A percentile compares a stretch with the other conserved stretches of the same genome.
phyloP scores from a whole-genome alignment of 1,140 invertebrate species.

The Leucophenga varia region DNA sequence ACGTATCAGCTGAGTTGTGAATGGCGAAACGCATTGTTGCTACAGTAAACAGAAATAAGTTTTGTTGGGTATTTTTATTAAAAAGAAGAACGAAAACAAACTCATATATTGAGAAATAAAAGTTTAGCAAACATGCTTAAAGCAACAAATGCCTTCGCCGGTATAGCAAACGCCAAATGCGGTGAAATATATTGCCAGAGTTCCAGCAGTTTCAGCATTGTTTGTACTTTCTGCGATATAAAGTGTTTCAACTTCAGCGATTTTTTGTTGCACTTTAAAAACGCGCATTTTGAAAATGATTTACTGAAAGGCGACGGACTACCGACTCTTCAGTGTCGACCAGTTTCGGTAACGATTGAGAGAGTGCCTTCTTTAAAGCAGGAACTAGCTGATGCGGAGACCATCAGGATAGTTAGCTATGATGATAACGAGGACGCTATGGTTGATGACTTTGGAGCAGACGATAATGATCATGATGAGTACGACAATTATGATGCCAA shows the following conservation, averaged over 20 bases:
- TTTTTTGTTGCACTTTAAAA: constrained; percentile 42
- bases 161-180: constrained; percentile 41
- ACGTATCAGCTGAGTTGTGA: no score
- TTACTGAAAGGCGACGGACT: constrained; percentile 33
- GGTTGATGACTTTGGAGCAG: background rate
- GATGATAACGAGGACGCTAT: constrained; percentile 17
- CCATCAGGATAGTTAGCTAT: background rate
- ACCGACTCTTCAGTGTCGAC: no score
- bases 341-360: no score
- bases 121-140: constrained; percentile 25
- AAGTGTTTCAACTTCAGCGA: constrained; percentile 43
- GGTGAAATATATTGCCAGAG: constrained; percentile 49
- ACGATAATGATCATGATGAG: constrained; percentile 11
- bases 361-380: background rate
- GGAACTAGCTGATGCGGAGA: no score
- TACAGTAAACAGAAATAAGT: no score
- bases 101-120: no score
- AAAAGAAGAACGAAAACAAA: no score
- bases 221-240: constrained; percentile 41
- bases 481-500: constrained; percentile 3
- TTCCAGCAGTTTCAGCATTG: constrained; percentile 36
- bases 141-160: constrained; percentile 37
- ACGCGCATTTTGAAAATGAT: constrained; percentile 36
- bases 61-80: no score
- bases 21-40: no score